Conservation (phyloP, 1,140 invertebrate genomes). For the Hestina assimilis region DNA sequence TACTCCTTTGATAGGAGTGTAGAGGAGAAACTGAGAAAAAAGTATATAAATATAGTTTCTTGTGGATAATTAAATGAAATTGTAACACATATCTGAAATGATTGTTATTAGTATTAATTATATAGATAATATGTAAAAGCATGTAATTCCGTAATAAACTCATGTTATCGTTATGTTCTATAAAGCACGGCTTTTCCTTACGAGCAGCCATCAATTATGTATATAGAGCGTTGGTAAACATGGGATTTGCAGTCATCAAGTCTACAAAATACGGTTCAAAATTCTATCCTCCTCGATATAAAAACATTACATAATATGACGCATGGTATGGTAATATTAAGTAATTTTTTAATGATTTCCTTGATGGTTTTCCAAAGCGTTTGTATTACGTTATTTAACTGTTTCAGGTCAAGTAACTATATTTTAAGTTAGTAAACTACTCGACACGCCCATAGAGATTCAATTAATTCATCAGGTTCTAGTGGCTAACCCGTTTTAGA, state of each 20-base stretch:
- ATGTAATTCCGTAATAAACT: background rate
- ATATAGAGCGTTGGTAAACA: background rate
- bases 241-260: background rate
- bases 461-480: too few relatives aligned
- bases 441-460: too few relatives aligned
- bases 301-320: background rate
- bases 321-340: background rate
- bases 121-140: background rate
- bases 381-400: too few relatives aligned
- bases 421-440: too few relatives aligned
- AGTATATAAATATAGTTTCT: too few relatives aligned
- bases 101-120: background rate
- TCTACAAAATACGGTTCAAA: background rate
- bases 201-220: conserved; percentile 1
- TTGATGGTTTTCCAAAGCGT: background rate
- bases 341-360: background rate
- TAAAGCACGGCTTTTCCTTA: conserved; percentile 9
- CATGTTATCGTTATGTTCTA: conserved; percentile 8
- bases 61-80: too few relatives aligned
- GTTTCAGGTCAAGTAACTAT: too few relatives aligned
- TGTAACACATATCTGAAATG: too few relatives aligned
- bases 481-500: too few relatives aligned
- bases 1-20: too few relatives aligned
- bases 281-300: background rate
- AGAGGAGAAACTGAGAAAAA: too few relatives aligned